Conservation (phyloP, 2,888 invertebrate species). For the Athripsodes cinereus region DNA sequence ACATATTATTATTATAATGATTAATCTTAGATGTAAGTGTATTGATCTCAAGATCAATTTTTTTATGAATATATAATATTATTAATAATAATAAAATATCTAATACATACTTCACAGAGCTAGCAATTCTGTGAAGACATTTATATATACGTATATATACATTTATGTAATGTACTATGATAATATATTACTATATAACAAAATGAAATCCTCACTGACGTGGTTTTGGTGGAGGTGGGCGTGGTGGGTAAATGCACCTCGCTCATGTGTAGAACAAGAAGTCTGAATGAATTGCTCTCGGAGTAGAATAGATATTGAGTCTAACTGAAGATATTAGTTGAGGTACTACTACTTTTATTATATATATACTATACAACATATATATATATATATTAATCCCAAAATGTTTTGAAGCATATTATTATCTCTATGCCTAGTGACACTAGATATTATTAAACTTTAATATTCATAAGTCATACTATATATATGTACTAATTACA, state of each 20-base stretch:
- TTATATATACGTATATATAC: too few species aligned
- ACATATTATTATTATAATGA: not conserved
- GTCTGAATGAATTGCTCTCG: not conserved
- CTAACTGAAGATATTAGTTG: too few species aligned
- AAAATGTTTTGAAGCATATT: slow-evolving; percentile 10
- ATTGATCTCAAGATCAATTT: slow-evolving; percentile 1
- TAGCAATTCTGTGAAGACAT: too few species aligned
- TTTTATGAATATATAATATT: too few species aligned
- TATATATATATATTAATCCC: slow-evolving; percentile 17
- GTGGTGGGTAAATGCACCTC: too few species aligned
- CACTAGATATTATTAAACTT: slow-evolving; percentile 23
- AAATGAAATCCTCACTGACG: too few species aligned
- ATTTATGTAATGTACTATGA: too few species aligned
- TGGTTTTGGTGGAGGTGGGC: too few species aligned
- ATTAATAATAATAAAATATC: too few species aligned
- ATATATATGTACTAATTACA: slow-evolving; percentile 17
- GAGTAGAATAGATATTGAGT: not conserved
- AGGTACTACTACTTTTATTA: not conserved
- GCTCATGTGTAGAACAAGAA: not conserved
- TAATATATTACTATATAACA: too few species aligned
- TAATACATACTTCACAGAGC: too few species aligned
- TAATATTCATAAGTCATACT: slow-evolving; percentile 16
- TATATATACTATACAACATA: not conserved
- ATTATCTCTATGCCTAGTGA: slow-evolving; percentile 22
- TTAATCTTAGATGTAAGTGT: not conserved